Percentiles rank a stretch among this genome's conserved stretches.
phyloP scores from a whole-genome alignment of 2,113 vertebrate species.

The Nyctibius bracteatus region DNA sequence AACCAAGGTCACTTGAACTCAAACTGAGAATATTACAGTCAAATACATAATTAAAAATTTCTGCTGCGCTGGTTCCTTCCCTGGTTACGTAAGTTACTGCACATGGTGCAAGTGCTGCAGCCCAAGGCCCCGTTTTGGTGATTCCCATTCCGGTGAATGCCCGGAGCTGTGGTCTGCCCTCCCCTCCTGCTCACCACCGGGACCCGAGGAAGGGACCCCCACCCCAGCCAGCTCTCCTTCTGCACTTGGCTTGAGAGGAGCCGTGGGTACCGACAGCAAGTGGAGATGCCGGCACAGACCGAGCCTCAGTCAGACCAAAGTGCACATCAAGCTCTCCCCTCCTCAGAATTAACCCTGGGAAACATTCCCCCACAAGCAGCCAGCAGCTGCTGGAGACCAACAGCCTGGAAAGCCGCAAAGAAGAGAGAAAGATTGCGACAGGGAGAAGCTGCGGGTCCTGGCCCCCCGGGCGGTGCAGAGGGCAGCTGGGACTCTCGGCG shows the following conservation, averaged over 20 bases:
- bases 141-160: accelerated
- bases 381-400: neutral
- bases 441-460: neutral
- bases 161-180: neutral
- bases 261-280: accelerated
- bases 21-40: neutral
- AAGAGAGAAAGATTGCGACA: accelerated
- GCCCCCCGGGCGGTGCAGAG: accelerated
- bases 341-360: neutral
- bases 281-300: neutral
- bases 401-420: neutral
- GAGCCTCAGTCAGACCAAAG: neutral
- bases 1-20: neutral
- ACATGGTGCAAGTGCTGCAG: neutral
- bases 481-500: accelerated
- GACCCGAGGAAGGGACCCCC: neutral
- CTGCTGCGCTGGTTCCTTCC: neutral
- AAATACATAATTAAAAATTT: constrained; percentile 24
- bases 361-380: neutral
- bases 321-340: neutral
- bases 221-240: too few species aligned
- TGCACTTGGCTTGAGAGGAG: neutral
- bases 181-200: accelerated
- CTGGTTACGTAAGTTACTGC: neutral
- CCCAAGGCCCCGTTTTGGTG: neutral